A percentile compares a stretch with the other conserved stretches of the same genome.
These are phyloP conservation scores for Agonopterix heracliana DNA, from an alignment of 2,888 invertebrate genomes.

Conservation along the genomic window DNA sequence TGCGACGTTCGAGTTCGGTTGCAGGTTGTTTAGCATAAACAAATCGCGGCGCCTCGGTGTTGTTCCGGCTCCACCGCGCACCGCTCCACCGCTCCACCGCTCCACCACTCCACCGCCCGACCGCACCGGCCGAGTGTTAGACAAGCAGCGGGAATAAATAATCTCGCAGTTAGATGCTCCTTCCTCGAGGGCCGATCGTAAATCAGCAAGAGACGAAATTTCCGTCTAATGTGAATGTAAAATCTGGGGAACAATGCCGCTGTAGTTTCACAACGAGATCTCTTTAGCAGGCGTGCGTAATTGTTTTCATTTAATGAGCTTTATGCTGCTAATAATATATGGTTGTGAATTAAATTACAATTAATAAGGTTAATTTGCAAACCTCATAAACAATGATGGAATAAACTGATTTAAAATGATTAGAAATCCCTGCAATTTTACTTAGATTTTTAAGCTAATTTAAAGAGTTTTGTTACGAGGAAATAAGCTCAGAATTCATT, in stretches of 20 bases:
- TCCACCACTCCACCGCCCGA: background rate
- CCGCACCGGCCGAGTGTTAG: conserved; percentile 33
- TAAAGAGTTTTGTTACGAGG: too few species aligned
- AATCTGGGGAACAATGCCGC: conserved; percentile 53
- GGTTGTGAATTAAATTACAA: conserved; percentile 12
- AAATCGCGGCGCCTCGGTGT: conserved; percentile 40
- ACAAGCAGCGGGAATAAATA: conserved; percentile 55
- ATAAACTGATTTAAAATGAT: too few species aligned
- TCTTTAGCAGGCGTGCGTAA: conserved; percentile 39
- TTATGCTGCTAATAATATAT: conserved; percentile 32
- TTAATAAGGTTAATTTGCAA: too few species aligned
- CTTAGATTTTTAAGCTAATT: too few species aligned
- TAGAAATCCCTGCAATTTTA: too few species aligned
- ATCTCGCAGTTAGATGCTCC: conserved; percentile 52
- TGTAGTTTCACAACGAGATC: conserved; percentile 41
- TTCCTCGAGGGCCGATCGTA: conserved; percentile 50
- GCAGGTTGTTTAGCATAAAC: conserved; percentile 63
- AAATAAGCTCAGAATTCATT: too few species aligned
- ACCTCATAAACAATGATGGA: too few species aligned
- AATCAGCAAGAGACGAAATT: conserved; percentile 60
- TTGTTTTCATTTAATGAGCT: conserved; percentile 42
- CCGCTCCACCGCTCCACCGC: background rate
- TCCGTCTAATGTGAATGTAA: conserved; percentile 59
- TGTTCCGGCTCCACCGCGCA: conserved; percentile 17
- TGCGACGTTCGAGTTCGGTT: conserved; percentile 43